phyloP scores from a whole-genome alignment of 2,888 invertebrate genomes.

The Agrotis clavis region DNA sequence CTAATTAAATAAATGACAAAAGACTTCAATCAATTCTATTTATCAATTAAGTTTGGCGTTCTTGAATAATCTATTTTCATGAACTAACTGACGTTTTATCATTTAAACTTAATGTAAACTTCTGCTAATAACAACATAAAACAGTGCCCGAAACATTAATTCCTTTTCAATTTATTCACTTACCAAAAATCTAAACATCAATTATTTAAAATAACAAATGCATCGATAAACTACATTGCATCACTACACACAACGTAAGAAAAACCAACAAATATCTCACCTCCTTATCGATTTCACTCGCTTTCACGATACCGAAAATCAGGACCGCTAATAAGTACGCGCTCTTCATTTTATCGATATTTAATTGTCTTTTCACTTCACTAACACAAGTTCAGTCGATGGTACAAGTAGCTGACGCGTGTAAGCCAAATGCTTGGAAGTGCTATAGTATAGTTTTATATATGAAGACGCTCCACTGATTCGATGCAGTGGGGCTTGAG shows the following conservation, averaged over 20 bases:
- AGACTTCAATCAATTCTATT: too few species aligned
- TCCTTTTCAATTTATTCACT: too few species aligned
- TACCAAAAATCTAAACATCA: too few species aligned
- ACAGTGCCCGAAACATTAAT: too few species aligned
- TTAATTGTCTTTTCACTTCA: slow-evolving; percentile 79
- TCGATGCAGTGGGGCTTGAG: slow-evolving; percentile 78
- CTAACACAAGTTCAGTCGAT: slow-evolving; percentile 72
- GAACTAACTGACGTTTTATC: too few species aligned
- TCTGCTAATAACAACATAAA: too few species aligned
- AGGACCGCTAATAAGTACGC: slow-evolving; percentile 81
- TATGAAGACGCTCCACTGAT: slow-evolving; percentile 79
- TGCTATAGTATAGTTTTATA: slow-evolving; percentile 80
- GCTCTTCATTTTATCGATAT: slow-evolving; percentile 80
- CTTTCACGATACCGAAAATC: slow-evolving; percentile 83
- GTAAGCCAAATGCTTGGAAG: slow-evolving; percentile 84
- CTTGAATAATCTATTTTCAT: too few species aligned
- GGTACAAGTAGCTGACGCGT: slow-evolving; percentile 60
- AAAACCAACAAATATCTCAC: slow-evolving; percentile 66
- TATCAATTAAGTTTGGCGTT: too few species aligned
- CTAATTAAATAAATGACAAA: too few species aligned
- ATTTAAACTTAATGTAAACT: too few species aligned
- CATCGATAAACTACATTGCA: neutral
- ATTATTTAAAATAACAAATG: neutral
- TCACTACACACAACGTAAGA: neutral
- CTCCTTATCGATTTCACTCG: slow-evolving; percentile 84